These are phyloP conservation scores for Dicerorhinus sumatrensis DNA, from an alignment of 2,113 vertebrate species.

Conservation along the genomic window DNA sequence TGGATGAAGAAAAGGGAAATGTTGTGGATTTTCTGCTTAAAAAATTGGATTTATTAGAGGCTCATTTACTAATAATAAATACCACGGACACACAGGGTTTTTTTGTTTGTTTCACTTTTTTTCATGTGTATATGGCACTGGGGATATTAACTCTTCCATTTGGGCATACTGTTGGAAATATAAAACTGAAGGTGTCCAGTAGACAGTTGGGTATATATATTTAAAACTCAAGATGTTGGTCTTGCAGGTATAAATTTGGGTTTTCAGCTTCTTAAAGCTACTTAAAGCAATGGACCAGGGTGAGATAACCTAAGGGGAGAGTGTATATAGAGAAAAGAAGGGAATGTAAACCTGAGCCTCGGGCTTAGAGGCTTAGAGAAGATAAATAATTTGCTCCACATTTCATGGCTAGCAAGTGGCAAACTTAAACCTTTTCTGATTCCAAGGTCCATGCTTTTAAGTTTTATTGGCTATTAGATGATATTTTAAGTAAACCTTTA, in stretches of 20 bases:
- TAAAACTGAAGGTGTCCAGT: background rate
- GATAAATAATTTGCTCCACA: background rate
- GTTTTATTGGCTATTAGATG: conserved; percentile 2
- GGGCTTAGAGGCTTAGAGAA: background rate
- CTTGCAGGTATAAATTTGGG: background rate
- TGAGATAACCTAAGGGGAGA: background rate
- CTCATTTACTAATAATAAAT: background rate
- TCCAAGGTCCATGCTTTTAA: background rate
- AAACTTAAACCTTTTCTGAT: conserved; percentile 7
- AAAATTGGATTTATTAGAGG: background rate
- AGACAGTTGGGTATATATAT: background rate
- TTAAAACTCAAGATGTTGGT: background rate
- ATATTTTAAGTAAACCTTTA: conserved; percentile 37
- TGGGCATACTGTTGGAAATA: background rate
- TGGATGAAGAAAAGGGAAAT: background rate
- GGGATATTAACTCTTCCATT: background rate
- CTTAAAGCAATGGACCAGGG: background rate
- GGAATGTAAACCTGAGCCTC: background rate
- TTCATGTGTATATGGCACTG: background rate
- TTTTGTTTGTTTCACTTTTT: background rate
- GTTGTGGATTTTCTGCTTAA: background rate
- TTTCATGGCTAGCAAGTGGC: background rate
- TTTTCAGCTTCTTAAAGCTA: background rate
- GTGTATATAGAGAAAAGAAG: background rate
- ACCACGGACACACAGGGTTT: fast-evolving